Percentiles rank a stretch among this genome's conserved stretches.
phyloP scores from a whole-genome alignment of 2,797 vertebrate species.

The Pteropus rufus region DNA sequence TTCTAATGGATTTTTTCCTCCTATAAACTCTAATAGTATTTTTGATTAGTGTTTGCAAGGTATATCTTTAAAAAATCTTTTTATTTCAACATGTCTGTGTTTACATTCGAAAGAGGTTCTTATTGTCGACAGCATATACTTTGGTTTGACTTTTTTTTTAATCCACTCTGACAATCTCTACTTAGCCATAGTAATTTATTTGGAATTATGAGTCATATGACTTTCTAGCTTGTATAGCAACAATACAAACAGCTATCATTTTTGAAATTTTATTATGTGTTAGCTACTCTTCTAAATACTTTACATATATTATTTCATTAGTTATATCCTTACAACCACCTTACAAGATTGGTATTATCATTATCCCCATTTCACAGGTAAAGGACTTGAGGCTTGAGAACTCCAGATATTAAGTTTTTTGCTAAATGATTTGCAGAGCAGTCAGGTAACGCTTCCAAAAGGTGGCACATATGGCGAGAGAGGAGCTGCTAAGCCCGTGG shows the following conservation, averaged over 20 bases:
- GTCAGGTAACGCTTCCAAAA: not conserved
- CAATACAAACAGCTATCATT: not conserved
- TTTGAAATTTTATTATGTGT: not conserved
- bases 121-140: not conserved
- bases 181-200: not conserved
- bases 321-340: not conserved
- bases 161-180: not conserved
- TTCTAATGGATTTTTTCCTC: not conserved
- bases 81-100: not conserved
- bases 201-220: not conserved
- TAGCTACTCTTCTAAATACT: not conserved
- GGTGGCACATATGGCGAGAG: not conserved
- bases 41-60: not conserved
- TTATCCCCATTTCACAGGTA: not conserved
- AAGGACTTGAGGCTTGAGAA: not conserved
- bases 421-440: not conserved
- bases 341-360: not conserved
- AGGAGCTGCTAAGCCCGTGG: not conserved
- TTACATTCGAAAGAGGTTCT: not conserved
- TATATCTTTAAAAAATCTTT: not conserved
- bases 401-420: not conserved
- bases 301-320: slow-evolving; percentile 4
- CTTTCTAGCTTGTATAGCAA: not conserved
- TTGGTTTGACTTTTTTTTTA: not conserved
- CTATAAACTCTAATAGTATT: not conserved